Evolutionary conservation across 2,113 vertebrate genomes (phyloP), one percentile per base, ranked within the genome.

Genomic region (Phylloscopus trochiloides): DNA sequence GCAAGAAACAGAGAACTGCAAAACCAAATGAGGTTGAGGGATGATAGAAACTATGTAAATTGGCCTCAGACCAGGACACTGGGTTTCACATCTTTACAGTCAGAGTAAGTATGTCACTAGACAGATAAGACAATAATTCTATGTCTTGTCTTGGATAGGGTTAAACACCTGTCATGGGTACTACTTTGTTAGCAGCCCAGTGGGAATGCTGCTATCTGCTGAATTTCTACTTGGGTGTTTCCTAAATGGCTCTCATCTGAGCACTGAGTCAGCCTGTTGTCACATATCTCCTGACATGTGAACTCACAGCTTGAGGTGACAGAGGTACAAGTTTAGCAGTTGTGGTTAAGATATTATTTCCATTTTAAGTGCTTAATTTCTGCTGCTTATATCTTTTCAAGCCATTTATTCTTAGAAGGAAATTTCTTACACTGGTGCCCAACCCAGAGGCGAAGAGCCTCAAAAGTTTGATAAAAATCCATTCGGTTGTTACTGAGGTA

Each of bases 311-410:
- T 84, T 83, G 75, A 86, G 51, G 55, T 86, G 63, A 73, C 79
- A 90, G 42, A 79, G n/a, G 38, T 65, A 86, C 67, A 86, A 55
- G 26, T 50, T 86, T 88, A 84, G 65, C 26, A 88, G 82, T 58
- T 36, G 29, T 26, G 34, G 48, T 86, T 94, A 80, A 51, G 21
- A 54, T 32, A 43, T 84, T 86, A 62, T 92, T 92, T 88, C 68
- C 32, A 81, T 74, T 91, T 94, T 61, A 91, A 94, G 51, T 66
- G 28, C 40, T 74, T 93, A 19, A 81, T 91, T 95, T 93, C 61
- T 85, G 51, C 22, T 81, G 50, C 34, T 80, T 90, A 51, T 40
- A 70, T 51, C 6, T 92, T 94, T 94, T 79, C 71, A 73, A 96
- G 24, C 28, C 36, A 86, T 67, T 94, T 91, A 62, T 29, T 92